A percentile compares a stretch with the other conserved stretches of the same genome.
phyloP scores from a whole-genome alignment of 2,888 invertebrate genomes.

The Dryobota labecula region DNA sequence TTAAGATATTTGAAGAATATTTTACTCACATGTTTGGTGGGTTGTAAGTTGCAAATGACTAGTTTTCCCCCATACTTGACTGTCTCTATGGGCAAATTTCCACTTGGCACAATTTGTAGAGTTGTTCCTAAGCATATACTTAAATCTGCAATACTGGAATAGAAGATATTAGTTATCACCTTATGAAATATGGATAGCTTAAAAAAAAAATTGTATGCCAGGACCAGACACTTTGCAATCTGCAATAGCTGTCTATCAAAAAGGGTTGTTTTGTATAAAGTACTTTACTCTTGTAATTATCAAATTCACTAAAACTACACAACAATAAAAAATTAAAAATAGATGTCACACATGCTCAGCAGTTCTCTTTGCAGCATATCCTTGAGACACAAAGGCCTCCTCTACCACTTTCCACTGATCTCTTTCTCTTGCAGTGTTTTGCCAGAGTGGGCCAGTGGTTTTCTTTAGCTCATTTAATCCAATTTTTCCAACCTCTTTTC shows the following conservation, averaged over 20 bases:
- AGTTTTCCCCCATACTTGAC: constrained; percentile 96
- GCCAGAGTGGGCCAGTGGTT: neutral
- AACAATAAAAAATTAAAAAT: neutral
- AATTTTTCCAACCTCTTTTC: neutral
- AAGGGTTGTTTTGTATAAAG: neutral
- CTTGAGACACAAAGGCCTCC: neutral
- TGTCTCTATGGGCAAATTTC: constrained; percentile 96
- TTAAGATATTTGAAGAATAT: neutral
- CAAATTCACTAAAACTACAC: neutral
- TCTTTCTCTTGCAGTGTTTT: neutral
- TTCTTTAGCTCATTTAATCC: neutral
- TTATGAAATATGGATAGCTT: neutral
- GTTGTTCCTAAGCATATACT: constrained; percentile 99
- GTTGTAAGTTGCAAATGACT: constrained; percentile 98
- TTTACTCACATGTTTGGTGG: constrained; percentile 97
- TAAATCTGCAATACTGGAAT: constrained; percentile 96
- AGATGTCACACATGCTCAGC: neutral
- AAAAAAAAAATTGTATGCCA: neutral
- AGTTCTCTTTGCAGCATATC: neutral
- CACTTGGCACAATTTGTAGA: constrained; percentile 99
- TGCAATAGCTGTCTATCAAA: neutral
- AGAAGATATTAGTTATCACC: neutral
- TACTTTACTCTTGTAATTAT: neutral
- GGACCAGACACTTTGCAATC: neutral
- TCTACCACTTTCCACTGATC: neutral